Base-by-base conservation (phyloP, 2,888 invertebrate genomes). In the Synanthedon andrenaeformis region DNA sequence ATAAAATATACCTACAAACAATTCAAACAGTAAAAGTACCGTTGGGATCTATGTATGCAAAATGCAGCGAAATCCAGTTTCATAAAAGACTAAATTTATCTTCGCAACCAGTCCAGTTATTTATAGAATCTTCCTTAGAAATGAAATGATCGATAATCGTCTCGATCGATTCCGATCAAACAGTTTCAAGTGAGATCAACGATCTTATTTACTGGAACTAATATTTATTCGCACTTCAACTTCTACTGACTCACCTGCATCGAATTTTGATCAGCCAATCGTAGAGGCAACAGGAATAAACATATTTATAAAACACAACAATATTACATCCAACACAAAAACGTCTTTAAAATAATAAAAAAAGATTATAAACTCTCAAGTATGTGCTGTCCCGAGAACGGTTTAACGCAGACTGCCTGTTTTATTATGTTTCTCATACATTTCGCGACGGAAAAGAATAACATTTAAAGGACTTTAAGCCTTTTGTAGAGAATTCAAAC, bases 141-240 rank as follows among this genome's bases (percentile, higher is more conserved):
- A 35, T 35, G 35, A 35, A 35, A 35, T 45, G 45, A 45, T 13
- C 14, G 45, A 45, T n/a, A 45, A 45, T 45, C 45, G 35, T 35
- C 45, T 45, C 45, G 45, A 45, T 45, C 14, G 45, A 14, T 45
- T 13, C 14, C 45, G 45, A 45, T 45, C 45, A 12, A 45, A 45
- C n/a, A 45, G 5, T 45, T 71, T 70, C 62, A 75, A 81, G 77
- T 79, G 83, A 82, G 82, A 82, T 81, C 82, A 81, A 82, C 66
- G 82, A 72, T 82, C 82, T 66, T 66, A 68, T 69, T 72, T 69
- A 70, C 69, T 60, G 65, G 23, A 49, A 49, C 19, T 17, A 12
- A 12, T 49, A 19, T 49, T 49, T 45, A 14, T 14, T 35, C 6
- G 14, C 45, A 45, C n/a, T 13, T 12, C 12, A 13, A 5, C 12